Percentiles rank a stretch among this genome's conserved stretches.
phyloP scores from a whole-genome alignment of 2,797 vertebrate species.

The Sebastes steindachneri region DNA sequence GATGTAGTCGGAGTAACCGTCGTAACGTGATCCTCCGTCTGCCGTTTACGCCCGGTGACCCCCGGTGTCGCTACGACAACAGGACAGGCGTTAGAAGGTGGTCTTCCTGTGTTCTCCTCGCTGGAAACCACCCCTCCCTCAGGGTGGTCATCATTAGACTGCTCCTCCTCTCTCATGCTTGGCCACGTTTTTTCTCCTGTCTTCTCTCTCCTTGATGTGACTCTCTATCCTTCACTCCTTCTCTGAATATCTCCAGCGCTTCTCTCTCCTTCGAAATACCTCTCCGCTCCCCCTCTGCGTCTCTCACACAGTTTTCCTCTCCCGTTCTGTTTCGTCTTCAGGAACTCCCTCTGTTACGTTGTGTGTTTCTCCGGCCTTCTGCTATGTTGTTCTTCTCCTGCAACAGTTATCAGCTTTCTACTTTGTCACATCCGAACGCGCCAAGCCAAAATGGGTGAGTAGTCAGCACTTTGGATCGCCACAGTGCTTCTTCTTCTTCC shows the following conservation, averaged over 20 bases:
- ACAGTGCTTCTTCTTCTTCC: slow-evolving; percentile 31
- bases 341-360: slow-evolving; percentile 23
- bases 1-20: slow-evolving; percentile 25
- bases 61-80: slow-evolving; percentile 77
- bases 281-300: slow-evolving; percentile 8
- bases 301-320: not conserved
- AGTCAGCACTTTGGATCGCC: not conserved
- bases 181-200: slow-evolving; percentile 42
- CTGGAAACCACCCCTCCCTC: slow-evolving; percentile 84
- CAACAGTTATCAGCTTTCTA: slow-evolving; percentile 2
- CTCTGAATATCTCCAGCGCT: not conserved
- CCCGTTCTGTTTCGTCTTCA: slow-evolving; percentile 5
- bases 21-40: slow-evolving; percentile 60
- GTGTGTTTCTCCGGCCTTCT: slow-evolving; percentile 13
- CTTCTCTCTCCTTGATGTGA: slow-evolving; percentile 29
- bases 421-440: slow-evolving; percentile 14
- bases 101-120: slow-evolving; percentile 80
- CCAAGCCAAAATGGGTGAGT: not conserved
- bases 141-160: slow-evolving; percentile 80
- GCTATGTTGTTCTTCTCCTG: slow-evolving; percentile 22
- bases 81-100: slow-evolving; percentile 81
- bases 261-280: slow-evolving; percentile 1
- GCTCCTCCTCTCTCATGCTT: slow-evolving; percentile 89
- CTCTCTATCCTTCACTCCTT: slow-evolving; percentile 13
- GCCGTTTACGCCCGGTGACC: slow-evolving; percentile 78